A percentile compares a stretch with the other conserved stretches of the same genome.
Evolutionary conservation across 2,113 vertebrate genomes (phyloP).

Genomic region (Patagioenas fasciata): DNA sequence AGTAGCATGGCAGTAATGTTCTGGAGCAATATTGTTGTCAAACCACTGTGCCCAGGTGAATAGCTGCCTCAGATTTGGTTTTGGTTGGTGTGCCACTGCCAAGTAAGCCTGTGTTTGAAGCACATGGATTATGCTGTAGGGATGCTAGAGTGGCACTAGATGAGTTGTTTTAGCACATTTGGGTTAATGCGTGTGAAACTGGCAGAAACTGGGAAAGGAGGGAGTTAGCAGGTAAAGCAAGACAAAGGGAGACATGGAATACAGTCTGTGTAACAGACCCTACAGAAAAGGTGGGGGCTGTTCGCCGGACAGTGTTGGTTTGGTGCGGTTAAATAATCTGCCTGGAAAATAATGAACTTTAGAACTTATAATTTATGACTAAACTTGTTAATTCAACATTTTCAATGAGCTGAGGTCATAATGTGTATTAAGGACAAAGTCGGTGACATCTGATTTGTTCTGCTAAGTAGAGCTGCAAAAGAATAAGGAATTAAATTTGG

Average conservation of each 20-base stretch:
- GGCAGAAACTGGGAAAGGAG: background rate
- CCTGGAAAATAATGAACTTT: constrained; percentile 6
- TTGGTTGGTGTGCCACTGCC: background rate
- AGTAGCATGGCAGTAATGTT: background rate
- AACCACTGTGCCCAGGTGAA: background rate
- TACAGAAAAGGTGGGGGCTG: background rate
- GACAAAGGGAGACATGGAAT: background rate
- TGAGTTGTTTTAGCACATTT: background rate
- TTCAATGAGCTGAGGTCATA: background rate
- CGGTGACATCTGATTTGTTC: background rate
- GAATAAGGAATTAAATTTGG: background rate
- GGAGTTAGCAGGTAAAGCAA: background rate
- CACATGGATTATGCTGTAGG: background rate
- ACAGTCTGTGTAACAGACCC: background rate
- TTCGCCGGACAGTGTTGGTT: background rate
- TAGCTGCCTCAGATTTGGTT: background rate
- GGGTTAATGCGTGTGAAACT: background rate
- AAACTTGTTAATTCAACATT: background rate
- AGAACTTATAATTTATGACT: background rate
- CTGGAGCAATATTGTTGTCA: background rate
- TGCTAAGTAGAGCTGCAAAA: background rate
- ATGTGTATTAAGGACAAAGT: background rate
- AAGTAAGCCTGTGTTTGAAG: background rate
- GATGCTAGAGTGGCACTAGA: background rate
- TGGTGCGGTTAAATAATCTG: background rate